Evolutionary conservation across 2,888 invertebrate genomes (phyloP).

Genomic region (Xestia rhomboidea): DNA sequence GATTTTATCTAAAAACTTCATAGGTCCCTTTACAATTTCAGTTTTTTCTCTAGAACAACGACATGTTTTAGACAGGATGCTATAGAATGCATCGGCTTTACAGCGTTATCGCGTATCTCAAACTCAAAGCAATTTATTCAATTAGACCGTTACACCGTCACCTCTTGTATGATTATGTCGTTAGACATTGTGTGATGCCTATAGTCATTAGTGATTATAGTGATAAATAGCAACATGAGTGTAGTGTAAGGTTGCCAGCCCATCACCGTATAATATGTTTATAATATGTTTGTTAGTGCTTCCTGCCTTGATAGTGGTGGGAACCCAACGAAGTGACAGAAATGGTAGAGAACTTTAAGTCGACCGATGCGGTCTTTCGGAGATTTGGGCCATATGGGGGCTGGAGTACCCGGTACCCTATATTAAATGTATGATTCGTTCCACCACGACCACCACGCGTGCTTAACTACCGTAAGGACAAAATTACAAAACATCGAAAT

Average conservation of each 20-base stretch:
- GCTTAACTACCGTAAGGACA: neutral
- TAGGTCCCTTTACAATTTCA: neutral
- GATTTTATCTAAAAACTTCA: neutral
- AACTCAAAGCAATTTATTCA: neutral
- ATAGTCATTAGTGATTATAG: slow-evolving; percentile 2
- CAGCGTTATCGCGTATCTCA: neutral
- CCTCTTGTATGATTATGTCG: neutral
- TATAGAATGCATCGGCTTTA: neutral
- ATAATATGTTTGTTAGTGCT: neutral
- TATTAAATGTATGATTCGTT: too few species aligned
- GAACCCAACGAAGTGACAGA: neutral
- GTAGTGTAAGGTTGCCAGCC: neutral
- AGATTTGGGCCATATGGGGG: too few species aligned
- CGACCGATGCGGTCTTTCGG: too few species aligned
- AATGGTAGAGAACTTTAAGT: neutral
- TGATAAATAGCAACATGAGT: neutral
- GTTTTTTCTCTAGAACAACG: neutral
- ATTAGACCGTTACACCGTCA: neutral
- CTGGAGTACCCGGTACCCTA: neutral
- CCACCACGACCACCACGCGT: neutral
- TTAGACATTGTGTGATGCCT: slow-evolving; percentile 17
- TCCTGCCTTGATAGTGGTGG: slow-evolving; percentile 2
- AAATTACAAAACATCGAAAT: slow-evolving; percentile 1
- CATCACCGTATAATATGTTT: neutral
- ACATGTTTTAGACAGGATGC: neutral